Evolutionary conservation across 2,888 invertebrate genomes (phyloP).

Genomic region (Drosophila nr. medialis): DNA sequence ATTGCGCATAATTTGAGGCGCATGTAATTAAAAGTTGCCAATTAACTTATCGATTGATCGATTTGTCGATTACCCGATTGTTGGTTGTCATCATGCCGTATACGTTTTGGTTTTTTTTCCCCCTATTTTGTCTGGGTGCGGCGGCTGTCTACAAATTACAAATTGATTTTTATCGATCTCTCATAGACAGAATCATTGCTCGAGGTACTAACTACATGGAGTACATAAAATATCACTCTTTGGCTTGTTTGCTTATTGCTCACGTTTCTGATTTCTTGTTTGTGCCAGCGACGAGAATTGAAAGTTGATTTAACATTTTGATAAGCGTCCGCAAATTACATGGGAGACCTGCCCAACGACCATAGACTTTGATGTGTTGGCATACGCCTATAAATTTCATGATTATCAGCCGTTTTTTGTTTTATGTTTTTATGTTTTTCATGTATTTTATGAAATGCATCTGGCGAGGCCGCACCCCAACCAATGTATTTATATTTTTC

Average conservation of each 20-base stretch:
- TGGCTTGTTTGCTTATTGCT: conserved; percentile 70
- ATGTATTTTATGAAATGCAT: conserved; percentile 63
- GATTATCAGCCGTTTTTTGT: conserved; percentile 66
- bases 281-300: conserved; percentile 60
- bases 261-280: conserved; percentile 58
- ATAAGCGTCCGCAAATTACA: conserved; percentile 78
- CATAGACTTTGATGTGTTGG: conserved; percentile 73
- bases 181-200: conserved; percentile 73
- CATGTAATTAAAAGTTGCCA: conserved; percentile 65
- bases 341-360: conserved; percentile 61
- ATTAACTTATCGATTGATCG: conserved; percentile 59
- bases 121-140: conserved; percentile 50
- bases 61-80: conserved; percentile 6
- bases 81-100: conserved; percentile 2
- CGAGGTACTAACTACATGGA: conserved; percentile 22
- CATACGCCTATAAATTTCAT: conserved; percentile 77
- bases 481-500: conserved; percentile 28
- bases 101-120: neutral
- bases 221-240: conserved; percentile 75
- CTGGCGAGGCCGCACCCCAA: conserved; percentile 63
- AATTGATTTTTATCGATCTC: conserved; percentile 80
- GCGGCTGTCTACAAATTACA: conserved; percentile 71
- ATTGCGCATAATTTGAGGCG: conserved; percentile 58
- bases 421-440: conserved; percentile 26
- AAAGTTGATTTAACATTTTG: conserved; percentile 78